Evolutionary conservation across 1,140 invertebrate genomes (phyloP).

Genomic region (Papilio helenus): DNA sequence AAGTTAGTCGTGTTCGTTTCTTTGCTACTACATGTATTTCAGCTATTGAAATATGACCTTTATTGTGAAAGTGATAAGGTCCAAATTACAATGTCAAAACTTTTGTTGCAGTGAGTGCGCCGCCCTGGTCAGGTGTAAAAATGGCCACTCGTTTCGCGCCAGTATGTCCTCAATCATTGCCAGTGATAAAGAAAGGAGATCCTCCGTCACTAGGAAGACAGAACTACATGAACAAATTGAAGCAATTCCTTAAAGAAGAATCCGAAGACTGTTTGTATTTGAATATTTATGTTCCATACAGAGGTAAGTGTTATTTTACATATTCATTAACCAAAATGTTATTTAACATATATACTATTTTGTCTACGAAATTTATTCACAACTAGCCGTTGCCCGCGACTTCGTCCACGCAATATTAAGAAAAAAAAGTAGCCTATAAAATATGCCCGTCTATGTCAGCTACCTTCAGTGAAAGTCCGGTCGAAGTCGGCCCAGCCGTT

Average conservation of each 20-base stretch:
- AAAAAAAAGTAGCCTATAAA: no score
- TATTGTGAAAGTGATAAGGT: not conserved
- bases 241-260: conserved; percentile 90
- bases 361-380: no score
- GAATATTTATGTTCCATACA: conserved; percentile 95
- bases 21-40: not conserved
- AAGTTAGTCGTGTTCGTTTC: not conserved
- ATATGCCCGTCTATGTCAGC: no score
- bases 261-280: conserved; percentile 96
- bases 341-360: not conserved
- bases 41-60: not conserved
- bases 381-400: no score
- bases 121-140: conserved; percentile 88
- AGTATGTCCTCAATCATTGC: conserved; percentile 92
- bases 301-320: conserved; percentile 76
- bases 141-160: conserved; percentile 89
- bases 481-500: no score
- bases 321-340: not conserved
- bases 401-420: no score
- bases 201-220: conserved; percentile 86
- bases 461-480: no score
- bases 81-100: not conserved
- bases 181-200: conserved; percentile 84
- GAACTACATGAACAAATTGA: conserved; percentile 87
- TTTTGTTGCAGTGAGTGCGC: conserved; percentile 82